Evolutionary conservation across 2,113 vertebrate genomes (phyloP).

Genomic region (Sapayoa aenigma): DNA sequence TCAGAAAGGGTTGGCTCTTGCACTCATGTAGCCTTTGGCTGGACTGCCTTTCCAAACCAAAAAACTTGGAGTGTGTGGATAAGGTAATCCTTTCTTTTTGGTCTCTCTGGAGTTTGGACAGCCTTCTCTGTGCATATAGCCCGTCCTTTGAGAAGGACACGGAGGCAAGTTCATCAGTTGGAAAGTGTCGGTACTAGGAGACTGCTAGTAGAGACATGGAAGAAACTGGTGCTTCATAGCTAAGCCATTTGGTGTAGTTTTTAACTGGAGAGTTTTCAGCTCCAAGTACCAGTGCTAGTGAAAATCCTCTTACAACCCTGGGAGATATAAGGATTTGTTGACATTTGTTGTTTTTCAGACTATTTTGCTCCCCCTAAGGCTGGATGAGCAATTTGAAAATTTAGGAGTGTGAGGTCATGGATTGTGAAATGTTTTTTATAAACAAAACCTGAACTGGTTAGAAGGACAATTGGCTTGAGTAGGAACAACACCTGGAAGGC

Average conservation of each 20-base stretch:
- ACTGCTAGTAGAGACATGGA: background rate
- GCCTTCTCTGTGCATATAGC: background rate
- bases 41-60: background rate
- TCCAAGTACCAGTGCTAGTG: background rate
- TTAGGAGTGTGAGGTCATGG: background rate
- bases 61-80: background rate
- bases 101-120: background rate
- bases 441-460: background rate
- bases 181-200: background rate
- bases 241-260: background rate
- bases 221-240: background rate
- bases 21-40: background rate
- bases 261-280: background rate
- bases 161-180: background rate
- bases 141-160: background rate
- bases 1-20: background rate
- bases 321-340: background rate
- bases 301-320: background rate
- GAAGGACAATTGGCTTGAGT: background rate
- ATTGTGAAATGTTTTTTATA: background rate
- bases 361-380: background rate
- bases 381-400: background rate
- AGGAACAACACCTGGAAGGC: background rate
- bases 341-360: background rate
- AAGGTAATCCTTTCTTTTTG: background rate